Evolutionary conservation across 2,113 vertebrate genomes (phyloP), one percentile per base, ranked within the genome.

Genomic region (Pholis gunnellus): DNA sequence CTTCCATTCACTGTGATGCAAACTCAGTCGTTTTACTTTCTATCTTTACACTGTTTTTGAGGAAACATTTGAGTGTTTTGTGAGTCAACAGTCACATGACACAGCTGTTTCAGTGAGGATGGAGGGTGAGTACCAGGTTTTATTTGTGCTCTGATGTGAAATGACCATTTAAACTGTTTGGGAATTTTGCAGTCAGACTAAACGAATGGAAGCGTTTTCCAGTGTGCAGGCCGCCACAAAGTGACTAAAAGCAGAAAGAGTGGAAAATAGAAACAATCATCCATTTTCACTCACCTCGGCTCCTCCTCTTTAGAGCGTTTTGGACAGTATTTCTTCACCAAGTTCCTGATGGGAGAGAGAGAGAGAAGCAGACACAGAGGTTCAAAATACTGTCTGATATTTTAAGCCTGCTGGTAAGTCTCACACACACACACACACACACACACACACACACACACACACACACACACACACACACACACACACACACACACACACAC

Each of bases 221-320:
- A 48, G 44, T 46, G 15, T 46, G 44, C 14, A 48, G 46, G 17
- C 15, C 46, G 17, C 15, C 48, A 50, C 46, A 10, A 22, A 9
- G 3, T 9, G 36, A 48, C 56, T 6, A 70, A 25, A 60, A 50
- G 20, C 56, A 60, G 17, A 75, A 61, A 40, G 50, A 52, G 34
- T 56, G 46, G 2, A 10, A 46, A 68, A 29, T 3, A n/a, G 10
- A 38, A 44, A 1, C 56, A 31, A 29, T 20, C 2, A 9, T 29
- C 0, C 6, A 11, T 44, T 6, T 22, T 59, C 17, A 25, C 93
- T 91, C 95, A 99, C 98, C 98, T 97, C 44, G 98, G 98, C 66
- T 99, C 98, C 77, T 99, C 98, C 54, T 99, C 98, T 96, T 99
- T 99, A 71, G 97, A 89, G 79, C 98, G 97, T 84, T 99, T 99